Evolutionary conservation across 2,797 vertebrate genomes (phyloP).

Genomic region (Melanogrammus aeglefinus): DNA sequence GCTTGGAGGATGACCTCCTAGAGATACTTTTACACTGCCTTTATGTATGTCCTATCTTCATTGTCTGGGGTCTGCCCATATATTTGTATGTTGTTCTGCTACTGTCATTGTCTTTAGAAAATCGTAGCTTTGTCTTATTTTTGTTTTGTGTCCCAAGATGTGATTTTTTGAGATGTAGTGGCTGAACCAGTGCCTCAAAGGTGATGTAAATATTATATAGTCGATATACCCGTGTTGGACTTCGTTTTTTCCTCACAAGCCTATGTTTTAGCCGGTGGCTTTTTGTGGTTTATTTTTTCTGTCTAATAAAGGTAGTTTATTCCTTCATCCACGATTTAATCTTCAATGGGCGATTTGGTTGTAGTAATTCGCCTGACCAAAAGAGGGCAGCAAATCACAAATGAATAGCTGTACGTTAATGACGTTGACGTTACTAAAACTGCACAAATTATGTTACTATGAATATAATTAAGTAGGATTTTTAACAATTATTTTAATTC

Average conservation of each 20-base stretch:
- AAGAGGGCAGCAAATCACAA: constrained; percentile 32
- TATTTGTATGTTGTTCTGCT: no score
- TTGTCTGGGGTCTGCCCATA: no score
- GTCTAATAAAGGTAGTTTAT: neutral
- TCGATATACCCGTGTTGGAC: constrained; percentile 9
- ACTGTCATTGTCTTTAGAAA: neutral
- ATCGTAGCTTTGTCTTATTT: neutral
- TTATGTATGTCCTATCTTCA: neutral
- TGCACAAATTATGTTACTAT: neutral
- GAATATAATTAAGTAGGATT: constrained; percentile 10
- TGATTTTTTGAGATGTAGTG: neutral
- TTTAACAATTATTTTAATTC: constrained; percentile 13
- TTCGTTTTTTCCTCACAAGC: constrained; percentile 13
- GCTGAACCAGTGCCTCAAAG: neutral
- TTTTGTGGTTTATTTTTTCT: neutral
- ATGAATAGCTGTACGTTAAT: no score
- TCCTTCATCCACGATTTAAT: no score
- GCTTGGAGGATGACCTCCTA: neutral
- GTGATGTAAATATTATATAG: constrained; percentile 59
- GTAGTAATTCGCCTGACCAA: constrained; percentile 21
- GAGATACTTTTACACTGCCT: neutral
- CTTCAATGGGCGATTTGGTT: neutral
- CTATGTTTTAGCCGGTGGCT: constrained; percentile 49
- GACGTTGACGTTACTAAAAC: neutral
- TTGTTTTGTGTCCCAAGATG: neutral